Base-by-base conservation (phyloP, 2,888 invertebrate species). In the Metallyticus violacea region DNA sequence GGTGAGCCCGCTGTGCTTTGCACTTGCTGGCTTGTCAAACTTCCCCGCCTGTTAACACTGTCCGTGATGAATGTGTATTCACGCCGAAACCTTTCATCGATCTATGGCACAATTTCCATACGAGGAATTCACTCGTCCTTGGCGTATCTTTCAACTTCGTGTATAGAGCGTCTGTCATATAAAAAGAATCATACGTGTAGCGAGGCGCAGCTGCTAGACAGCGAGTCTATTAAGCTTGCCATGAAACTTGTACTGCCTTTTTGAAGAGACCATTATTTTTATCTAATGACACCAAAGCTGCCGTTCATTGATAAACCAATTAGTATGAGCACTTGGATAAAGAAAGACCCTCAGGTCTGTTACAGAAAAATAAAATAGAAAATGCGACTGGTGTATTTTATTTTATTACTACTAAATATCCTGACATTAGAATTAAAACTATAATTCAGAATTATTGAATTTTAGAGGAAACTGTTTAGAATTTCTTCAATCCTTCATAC, bases 281-380 rank as follows among this genome's bases (percentile, higher is more conserved):
- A 15, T 9, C 22, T 1, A 62, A 0, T 15, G 40, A 2, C 4
- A 15, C 15, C 9, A 15, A 62, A 62, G 40, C 9, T 2, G 15
- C 9, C 40, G 40, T 1, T 15, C 15, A 4, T 15, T 62, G 40
- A 62, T 7, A 15, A 15, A 62, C 40, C 22, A 22, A 62, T n/a
- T n/a, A n/a, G n/a, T n/a, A n/a, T n/a, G n/a, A n/a, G n/a, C n/a
- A n/a, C n/a, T n/a, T n/a, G 87, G 87, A 86, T 85, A 78, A 86
- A 87, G 86, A 87, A 85, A 88, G 77, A 86, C 85, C 83, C 22
- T 81, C 28, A 85, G 81, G 84, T 29, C 7, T 15, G 26, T 15
- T 22, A 26, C 79, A 15, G 15, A 28, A 77, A 29, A 29, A 28
- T 28, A 86, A 85, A 87, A n/a, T n/a, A n/a, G n/a, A n/a, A n/a